These are phyloP conservation scores for Globodera rostochiensis DNA, from an alignment of 1,140 invertebrate genomes.

Conservation along the genomic window DNA sequence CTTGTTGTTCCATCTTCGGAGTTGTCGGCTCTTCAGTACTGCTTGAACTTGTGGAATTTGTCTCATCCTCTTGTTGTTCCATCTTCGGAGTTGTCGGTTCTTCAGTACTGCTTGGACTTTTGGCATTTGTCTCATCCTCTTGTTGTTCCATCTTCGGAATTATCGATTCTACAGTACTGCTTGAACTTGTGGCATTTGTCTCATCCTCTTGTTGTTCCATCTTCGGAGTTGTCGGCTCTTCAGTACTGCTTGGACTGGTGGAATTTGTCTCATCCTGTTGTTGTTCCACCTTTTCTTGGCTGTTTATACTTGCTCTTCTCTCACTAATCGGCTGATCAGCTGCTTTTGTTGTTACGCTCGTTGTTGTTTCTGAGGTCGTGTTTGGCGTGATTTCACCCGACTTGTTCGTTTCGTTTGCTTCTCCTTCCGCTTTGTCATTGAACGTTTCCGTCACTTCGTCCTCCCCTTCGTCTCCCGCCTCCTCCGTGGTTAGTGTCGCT, in stretches of 20 bases:
- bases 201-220: not conserved
- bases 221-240: no score
- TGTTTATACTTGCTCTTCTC: conserved; percentile 18
- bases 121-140: not conserved
- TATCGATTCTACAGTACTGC: no score
- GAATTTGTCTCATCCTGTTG: no score
- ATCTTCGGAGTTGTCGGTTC: not conserved
- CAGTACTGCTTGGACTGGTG: no score
- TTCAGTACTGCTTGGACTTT: not conserved
- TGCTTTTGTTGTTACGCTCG: not conserved
- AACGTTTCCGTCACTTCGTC: not conserved
- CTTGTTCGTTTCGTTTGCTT: no score
- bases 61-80: not conserved
- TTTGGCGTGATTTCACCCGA: not conserved
- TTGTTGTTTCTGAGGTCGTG: not conserved
- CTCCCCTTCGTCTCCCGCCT: not conserved
- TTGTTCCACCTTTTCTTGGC: conserved; percentile 17
- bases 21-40: not conserved
- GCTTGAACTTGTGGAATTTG: not conserved
- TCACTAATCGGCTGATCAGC: conserved; percentile 8
- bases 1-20: not conserved
- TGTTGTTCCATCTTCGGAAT: not conserved
- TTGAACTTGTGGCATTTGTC: no score
- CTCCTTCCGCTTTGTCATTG: not conserved
- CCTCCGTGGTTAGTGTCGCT: not conserved